A percentile compares a stretch with the other conserved stretches of the same genome.
These are phyloP conservation scores for Alexandromys fortis DNA, from an alignment of 2,113 vertebrate genomes.

Conservation along the genomic window DNA sequence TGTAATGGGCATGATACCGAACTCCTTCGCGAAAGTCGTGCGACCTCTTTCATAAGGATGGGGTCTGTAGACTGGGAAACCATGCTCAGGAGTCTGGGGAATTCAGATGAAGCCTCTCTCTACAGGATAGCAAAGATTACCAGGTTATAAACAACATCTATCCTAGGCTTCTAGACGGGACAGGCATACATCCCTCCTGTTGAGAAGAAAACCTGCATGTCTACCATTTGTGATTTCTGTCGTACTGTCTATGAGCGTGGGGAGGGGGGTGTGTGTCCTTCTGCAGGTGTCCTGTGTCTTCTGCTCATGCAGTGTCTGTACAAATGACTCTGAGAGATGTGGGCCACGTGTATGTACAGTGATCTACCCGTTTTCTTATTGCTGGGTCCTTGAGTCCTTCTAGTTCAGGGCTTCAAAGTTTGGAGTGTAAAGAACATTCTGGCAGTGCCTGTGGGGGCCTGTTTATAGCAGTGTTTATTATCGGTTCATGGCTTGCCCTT, in stretches of 20 bases:
- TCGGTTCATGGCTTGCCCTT: not conserved
- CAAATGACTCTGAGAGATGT: not conserved
- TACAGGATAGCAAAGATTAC: not conserved
- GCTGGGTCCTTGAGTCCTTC: not conserved
- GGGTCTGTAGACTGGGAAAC: not conserved
- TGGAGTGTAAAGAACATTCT: not conserved
- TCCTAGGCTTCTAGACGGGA: not conserved
- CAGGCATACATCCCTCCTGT: not conserved
- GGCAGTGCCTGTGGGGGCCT: not conserved
- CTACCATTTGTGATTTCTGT: not conserved
- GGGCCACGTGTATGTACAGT: accelerated
- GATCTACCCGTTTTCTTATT: not conserved
- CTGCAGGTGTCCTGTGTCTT: not conserved
- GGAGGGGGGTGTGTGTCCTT: too few species aligned
- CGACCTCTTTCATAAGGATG: not conserved
- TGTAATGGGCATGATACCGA: not conserved
- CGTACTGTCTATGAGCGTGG: not conserved
- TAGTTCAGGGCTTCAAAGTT: not conserved
- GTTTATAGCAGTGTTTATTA: not conserved
- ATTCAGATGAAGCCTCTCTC: not conserved
- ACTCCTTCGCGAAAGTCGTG: not conserved
- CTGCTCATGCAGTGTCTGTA: accelerated
- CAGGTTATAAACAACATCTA: not conserved
- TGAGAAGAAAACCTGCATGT: not conserved
- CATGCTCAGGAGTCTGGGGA: not conserved